Percentiles rank a stretch among this genome's conserved stretches.
Conservation (phyloP, 1,140 invertebrate species). For the Delia radicum region DNA sequence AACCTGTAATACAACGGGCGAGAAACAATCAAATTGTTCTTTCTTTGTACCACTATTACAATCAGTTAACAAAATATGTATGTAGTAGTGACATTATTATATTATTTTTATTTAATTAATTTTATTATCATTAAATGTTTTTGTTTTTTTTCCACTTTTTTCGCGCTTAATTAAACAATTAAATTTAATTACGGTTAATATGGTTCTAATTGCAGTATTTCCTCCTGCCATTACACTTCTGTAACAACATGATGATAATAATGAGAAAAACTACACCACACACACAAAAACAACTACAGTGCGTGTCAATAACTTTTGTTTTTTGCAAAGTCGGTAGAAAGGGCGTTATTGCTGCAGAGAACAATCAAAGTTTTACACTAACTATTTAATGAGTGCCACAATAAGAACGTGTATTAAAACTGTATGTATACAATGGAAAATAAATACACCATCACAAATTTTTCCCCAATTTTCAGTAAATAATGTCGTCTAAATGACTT, state of each 20-base stretch:
- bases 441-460: not conserved
- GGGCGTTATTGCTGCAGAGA: not conserved
- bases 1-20: too few species aligned
- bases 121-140: not conserved
- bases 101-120: not conserved
- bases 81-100: too few species aligned
- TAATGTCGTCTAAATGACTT: not conserved
- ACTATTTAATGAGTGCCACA: not conserved
- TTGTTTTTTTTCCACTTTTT: constrained; percentile 29
- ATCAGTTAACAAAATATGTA: too few species aligned
- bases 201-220: constrained; percentile 56
- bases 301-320: not conserved
- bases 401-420: not conserved
- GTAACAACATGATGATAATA: not conserved
- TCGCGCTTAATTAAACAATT: constrained; percentile 57
- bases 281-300: not conserved
- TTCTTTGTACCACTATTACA: too few species aligned
- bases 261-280: not conserved
- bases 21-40: too few species aligned
- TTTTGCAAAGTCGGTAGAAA: not conserved
- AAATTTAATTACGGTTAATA: constrained; percentile 57
- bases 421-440: not conserved
- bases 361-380: not conserved
- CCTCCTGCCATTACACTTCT: constrained; percentile 35
- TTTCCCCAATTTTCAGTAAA: constrained; percentile 4